Evolutionary conservation across 1,140 invertebrate species (phyloP).

Genomic region (Ganaspis sp.): DNA sequence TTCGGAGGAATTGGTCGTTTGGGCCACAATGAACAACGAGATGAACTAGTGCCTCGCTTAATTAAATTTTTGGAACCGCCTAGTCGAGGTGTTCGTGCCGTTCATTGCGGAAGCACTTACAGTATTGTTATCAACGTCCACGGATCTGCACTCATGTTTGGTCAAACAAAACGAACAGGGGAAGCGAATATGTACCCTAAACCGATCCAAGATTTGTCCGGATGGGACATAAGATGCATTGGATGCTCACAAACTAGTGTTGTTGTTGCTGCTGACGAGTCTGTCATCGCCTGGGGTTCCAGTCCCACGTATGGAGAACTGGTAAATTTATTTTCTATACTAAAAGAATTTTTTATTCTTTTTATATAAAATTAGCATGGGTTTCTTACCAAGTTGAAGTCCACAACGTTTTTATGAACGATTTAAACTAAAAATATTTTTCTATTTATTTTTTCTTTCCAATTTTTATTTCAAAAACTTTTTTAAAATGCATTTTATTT

Average conservation of each 20-base stretch:
- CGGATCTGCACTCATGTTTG: slow-evolving; percentile 89
- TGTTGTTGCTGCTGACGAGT: slow-evolving; percentile 92
- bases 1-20: slow-evolving; percentile 95
- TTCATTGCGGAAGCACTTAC: slow-evolving; percentile 91
- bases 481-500: too few relatives aligned
- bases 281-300: slow-evolving; percentile 92
- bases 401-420: too few relatives aligned
- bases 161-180: slow-evolving; percentile 92
- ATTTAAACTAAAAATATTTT: too few relatives aligned
- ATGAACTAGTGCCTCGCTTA: slow-evolving; percentile 92
- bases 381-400: too few relatives aligned
- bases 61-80: slow-evolving; percentile 93
- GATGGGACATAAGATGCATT: slow-evolving; percentile 92
- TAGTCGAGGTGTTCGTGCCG: slow-evolving; percentile 86
- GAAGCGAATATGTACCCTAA: slow-evolving; percentile 98
- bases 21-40: slow-evolving; percentile 93
- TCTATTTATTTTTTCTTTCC: too few relatives aligned
- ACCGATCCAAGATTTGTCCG: slow-evolving; percentile 92
- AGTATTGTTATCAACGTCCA: slow-evolving; percentile 89
- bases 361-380: background rate
- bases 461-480: too few relatives aligned
- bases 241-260: slow-evolving; percentile 89
- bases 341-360: slow-evolving; percentile 27
- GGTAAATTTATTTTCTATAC: slow-evolving; percentile 75
- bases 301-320: slow-evolving; percentile 95